Base-by-base conservation (phyloP, 2,888 invertebrate genomes). In the Tromatobia lineatoria region DNA sequence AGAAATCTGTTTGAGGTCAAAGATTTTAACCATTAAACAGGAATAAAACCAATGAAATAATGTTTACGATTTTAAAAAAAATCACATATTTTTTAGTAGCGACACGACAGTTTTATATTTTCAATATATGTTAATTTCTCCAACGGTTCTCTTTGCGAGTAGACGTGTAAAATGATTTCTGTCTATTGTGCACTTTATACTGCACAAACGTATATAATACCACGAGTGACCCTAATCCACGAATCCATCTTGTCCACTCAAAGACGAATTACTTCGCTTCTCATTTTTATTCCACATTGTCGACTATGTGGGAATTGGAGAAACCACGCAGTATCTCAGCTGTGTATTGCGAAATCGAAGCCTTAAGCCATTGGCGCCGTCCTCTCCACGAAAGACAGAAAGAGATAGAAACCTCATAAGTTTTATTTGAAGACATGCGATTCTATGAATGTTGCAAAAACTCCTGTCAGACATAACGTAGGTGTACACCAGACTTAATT, bases 401-500 rank as follows among this genome's bases (percentile, higher is more conserved):
- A 25, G 23, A 23, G 11, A 67, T 8, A 47, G 50, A 64, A n/a
- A 71, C 47, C 38, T 57, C 57, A 20, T n/a, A 34, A 67, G 73
- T 67, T 54, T 59, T 11, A 38, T 70, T 64, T 52, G 29, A 78
- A 50, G 61, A 80, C 80, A 23, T 7, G 18, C 80, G 77, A 84
- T 84, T 84, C 81, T 79, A 78, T 64, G 64, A 71, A 83, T 61
- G 70, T 74, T 47, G 74, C 47, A 38, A 47, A 73, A 67, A 38
- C 10, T 38, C 2, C 20, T 38, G n/a, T 11, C 13, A 15, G 23
- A 42, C 64, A 38, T 38, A 8, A 74, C 81, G 84, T 82, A 81
- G 79, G 84, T 87, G 84, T 85, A 80, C n/a, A n/a, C 77, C 59
- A 82, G 81, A 78, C 85, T 86, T 87, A 85, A 85, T 87, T 86